Conservation (phyloP, 2,113 vertebrate genomes). For the Zapornia atra region DNA sequence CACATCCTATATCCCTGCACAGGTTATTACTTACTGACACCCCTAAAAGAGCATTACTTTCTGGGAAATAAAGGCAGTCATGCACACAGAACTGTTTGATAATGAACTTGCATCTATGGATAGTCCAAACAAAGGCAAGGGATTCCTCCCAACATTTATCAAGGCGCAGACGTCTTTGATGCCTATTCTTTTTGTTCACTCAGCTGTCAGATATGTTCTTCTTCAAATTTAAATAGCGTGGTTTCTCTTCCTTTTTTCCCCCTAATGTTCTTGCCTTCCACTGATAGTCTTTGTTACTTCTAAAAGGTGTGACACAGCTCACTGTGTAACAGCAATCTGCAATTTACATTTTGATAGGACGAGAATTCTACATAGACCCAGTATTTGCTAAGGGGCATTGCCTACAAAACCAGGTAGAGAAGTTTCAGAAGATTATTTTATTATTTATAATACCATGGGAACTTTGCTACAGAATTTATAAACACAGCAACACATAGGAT, state of each 20-base stretch:
- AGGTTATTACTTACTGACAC: not conserved
- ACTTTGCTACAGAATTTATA: not conserved
- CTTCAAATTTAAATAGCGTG: not conserved
- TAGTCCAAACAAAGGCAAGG: not conserved
- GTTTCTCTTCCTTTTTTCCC: not conserved
- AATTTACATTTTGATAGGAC: conserved; percentile 14
- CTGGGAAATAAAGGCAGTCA: not conserved
- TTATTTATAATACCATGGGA: not conserved
- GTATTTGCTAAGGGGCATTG: not conserved
- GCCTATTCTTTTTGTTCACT: conserved; percentile 17
- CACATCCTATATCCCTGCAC: not conserved
- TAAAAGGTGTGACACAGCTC: not conserved
- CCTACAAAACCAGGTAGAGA: not conserved
- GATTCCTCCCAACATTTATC: conserved; percentile 18
- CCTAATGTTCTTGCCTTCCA: not conserved
- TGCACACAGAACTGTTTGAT: not conserved
- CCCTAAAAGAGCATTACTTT: not conserved
- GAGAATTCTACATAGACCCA: not conserved
- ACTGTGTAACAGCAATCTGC: not conserved
- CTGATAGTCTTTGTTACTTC: not conserved
- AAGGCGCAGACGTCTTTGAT: not conserved
- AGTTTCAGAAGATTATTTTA: not conserved
- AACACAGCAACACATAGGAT: not conserved
- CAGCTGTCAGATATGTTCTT: conserved; percentile 12
- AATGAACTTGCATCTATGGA: not conserved